Evolutionary conservation across 2,113 vertebrate genomes (phyloP), one percentile per base, ranked within the genome.

Genomic region (Pionites leucogaster): DNA sequence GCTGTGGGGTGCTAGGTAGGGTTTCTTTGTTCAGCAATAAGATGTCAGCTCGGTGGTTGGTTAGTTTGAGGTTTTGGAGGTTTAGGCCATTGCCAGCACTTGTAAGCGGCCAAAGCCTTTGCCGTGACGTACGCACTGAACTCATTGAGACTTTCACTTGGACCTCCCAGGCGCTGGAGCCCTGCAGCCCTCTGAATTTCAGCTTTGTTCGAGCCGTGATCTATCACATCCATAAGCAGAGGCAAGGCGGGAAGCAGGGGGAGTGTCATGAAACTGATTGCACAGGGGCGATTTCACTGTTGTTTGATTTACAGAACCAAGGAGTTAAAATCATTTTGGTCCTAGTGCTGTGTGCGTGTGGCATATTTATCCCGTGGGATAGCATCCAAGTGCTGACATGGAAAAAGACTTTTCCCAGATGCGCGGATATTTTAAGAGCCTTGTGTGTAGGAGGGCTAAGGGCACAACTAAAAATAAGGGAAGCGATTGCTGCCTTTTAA

Each of bases 341-440:
- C 3, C 86, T 41, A n/a, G 63, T 0, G 0, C 59, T 86, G 71
- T 41, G 2, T 92, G 95, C 4, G 16, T 91, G 92, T 93, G 90
- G 88, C 33, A 8, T 28, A 80, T 92, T 84, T 86, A 57, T 94
- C 88, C 86, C 1, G 0, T 63, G 84, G 92, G 89, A 91, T 17
- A n/a, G n/a, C 63, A 49, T 95, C 96, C 94, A 95, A 91, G 86
- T 77, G 91, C 81, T 96, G 94, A 96, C 95, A 94, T 44, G 78
- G 89, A 92, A 91, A 74, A 94, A 87, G 78, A 47, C 90, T 95
- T 94, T 90, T 92, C 88, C 93, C 86, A 95, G 83, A 90, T 20
- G 31, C 37, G 3, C 13, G 4, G 87, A 91, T 95, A 93, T 96
- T 94, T 97, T 93, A 88, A 83, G 89, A 70, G 78, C 67, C 60